Evolutionary conservation across 2,113 vertebrate species (phyloP).

Genomic region (Acrocephalus kingi): DNA sequence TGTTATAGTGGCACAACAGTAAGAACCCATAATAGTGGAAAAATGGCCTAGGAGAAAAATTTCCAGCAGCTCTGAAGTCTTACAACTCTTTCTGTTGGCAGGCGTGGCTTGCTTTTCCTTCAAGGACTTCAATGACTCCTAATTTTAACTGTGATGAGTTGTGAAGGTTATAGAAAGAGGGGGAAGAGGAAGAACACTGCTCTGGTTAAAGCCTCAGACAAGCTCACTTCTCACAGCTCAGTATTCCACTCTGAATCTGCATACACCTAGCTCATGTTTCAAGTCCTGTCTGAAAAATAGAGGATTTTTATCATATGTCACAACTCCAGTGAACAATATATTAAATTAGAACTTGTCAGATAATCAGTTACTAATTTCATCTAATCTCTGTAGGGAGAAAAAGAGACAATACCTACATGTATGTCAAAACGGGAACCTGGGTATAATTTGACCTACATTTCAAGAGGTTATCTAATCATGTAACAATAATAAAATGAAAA

Average conservation of each 20-base stretch:
- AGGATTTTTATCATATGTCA: not conserved
- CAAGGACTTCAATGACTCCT: not conserved
- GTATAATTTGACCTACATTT: not conserved
- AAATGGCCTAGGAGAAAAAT: not conserved
- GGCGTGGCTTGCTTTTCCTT: not conserved
- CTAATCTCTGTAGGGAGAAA: not conserved
- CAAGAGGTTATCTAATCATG: slow-evolving; percentile 12
- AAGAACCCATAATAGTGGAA: not conserved
- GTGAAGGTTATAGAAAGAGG: not conserved
- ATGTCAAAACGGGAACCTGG: not conserved
- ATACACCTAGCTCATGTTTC: not conserved
- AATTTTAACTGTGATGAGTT: not conserved
- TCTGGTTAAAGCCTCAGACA: not conserved
- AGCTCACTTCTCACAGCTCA: not conserved
- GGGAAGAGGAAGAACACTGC: not conserved
- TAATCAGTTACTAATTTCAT: not conserved
- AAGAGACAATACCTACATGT: not conserved
- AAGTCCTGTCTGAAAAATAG: not conserved
- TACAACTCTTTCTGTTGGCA: not conserved
- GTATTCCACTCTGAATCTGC: not conserved
- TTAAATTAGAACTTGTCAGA: not conserved
- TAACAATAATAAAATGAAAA: slow-evolving; percentile 1
- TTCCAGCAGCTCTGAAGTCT: not conserved
- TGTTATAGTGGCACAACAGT: not conserved
- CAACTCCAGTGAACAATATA: not conserved